phyloP scores from a whole-genome alignment of 2,797 vertebrate genomes.

The Paramormyrops hopkinsi region DNA sequence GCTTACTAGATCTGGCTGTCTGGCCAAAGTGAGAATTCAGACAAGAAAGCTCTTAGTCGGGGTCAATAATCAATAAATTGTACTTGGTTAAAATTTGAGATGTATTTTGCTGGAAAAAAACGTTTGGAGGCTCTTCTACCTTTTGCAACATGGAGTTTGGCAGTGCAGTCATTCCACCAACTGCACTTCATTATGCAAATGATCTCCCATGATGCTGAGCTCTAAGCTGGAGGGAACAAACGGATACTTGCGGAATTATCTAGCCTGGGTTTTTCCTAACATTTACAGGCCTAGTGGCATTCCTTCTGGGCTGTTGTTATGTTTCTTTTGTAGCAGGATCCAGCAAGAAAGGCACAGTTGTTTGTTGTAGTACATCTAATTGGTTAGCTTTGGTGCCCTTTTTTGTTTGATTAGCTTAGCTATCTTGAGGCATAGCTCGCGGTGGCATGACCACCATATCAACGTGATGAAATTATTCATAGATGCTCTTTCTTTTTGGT shows the following conservation, averaged over 20 bases:
- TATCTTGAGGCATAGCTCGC: not conserved
- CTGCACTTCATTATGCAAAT: not conserved
- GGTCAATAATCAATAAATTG: not conserved
- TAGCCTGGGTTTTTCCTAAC: not conserved
- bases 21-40: not conserved
- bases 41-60: not conserved
- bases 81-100: not conserved
- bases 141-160: not conserved
- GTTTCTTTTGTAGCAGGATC: not conserved
- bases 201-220: not conserved
- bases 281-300: not conserved
- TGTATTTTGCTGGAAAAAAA: not conserved
- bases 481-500: not conserved
- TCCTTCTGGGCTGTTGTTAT: not conserved
- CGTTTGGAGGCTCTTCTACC: not conserved
- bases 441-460: not conserved
- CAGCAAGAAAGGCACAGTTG: not conserved
- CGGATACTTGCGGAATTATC: not conserved
- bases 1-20: not conserved
- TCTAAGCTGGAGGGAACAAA: not conserved
- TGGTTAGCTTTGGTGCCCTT: not conserved
- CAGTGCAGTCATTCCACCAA: not conserved
- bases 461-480: not conserved
- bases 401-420: not conserved
- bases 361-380: not conserved